A percentile compares a stretch with the other conserved stretches of the same genome.
These are phyloP conservation scores for Hydrophis major DNA, from an alignment of 2,797 vertebrate genomes.

Conservation along the genomic window DNA sequence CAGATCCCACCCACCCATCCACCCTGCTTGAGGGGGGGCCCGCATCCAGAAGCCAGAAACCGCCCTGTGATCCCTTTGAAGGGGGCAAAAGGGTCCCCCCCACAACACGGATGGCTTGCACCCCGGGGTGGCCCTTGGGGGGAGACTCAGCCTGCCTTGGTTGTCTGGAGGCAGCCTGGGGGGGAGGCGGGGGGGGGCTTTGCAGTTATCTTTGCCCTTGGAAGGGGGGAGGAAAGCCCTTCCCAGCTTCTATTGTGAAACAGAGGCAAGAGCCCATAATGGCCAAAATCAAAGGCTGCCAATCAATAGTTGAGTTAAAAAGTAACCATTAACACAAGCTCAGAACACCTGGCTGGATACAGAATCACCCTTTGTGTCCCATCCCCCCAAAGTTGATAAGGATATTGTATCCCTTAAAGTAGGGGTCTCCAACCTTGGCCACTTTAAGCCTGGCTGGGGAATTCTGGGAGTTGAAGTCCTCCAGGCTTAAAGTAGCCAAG, in stretches of 20 bases:
- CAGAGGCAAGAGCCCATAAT: not conserved
- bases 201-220: not conserved
- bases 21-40: not conserved
- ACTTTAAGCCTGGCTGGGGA: no score
- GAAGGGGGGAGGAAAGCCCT: not conserved
- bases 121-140: not conserved
- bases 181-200: no score
- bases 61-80: no score
- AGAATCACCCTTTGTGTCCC: not conserved
- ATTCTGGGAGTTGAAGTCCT: no score
- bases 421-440: no score
- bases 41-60: not conserved
- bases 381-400: not conserved
- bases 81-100: no score
- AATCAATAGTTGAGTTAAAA: not conserved
- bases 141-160: fast-evolving
- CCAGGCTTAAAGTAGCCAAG: no score
- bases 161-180: not conserved
- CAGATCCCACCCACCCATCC: not conserved
- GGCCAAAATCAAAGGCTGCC: not conserved
- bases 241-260: not conserved
- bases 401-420: no score
- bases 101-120: fast-evolving
- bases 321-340: not conserved
- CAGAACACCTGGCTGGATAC: not conserved